Evolutionary conservation across 2,888 invertebrate genomes (phyloP).

Genomic region (Pterostichus madidus): DNA sequence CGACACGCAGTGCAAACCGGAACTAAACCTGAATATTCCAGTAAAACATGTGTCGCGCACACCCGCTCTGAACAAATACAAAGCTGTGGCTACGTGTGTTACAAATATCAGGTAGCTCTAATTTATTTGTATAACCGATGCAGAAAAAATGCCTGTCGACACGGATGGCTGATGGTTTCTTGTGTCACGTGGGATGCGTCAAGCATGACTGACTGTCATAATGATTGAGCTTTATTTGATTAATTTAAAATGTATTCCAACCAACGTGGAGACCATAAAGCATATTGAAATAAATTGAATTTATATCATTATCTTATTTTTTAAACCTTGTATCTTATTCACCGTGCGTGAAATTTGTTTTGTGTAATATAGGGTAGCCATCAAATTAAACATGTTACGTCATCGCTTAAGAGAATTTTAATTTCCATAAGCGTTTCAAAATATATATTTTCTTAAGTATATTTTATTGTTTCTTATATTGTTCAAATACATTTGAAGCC

Average conservation of each 20-base stretch:
- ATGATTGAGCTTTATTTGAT: constrained; percentile 22
- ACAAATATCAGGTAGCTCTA: not conserved
- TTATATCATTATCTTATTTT: not conserved
- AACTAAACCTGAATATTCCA: constrained; percentile 53
- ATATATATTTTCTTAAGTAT: too few species aligned
- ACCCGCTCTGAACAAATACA: constrained; percentile 11
- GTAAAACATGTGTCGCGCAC: constrained; percentile 49
- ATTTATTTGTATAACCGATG: constrained; percentile 27
- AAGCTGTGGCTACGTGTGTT: constrained; percentile 2
- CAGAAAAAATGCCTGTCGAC: constrained; percentile 29
- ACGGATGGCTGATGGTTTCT: constrained; percentile 48
- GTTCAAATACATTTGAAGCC: too few species aligned
- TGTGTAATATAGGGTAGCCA: too few species aligned
- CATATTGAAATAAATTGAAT: not conserved
- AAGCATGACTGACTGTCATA: constrained; percentile 16
- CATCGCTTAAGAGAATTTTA: too few species aligned
- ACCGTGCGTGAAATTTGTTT: too few species aligned
- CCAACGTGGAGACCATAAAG: not conserved
- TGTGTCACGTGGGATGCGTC: constrained; percentile 30
- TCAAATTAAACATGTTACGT: too few species aligned
- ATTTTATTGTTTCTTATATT: too few species aligned
- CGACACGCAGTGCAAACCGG: constrained; percentile 26
- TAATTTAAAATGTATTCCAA: constrained; percentile 4
- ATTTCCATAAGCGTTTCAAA: too few species aligned
- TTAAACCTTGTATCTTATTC: not conserved